Evolutionary conservation across 2,113 vertebrate species (phyloP), one percentile per base, ranked within the genome.

Genomic region (Oncorhynchus tshawytscha): DNA sequence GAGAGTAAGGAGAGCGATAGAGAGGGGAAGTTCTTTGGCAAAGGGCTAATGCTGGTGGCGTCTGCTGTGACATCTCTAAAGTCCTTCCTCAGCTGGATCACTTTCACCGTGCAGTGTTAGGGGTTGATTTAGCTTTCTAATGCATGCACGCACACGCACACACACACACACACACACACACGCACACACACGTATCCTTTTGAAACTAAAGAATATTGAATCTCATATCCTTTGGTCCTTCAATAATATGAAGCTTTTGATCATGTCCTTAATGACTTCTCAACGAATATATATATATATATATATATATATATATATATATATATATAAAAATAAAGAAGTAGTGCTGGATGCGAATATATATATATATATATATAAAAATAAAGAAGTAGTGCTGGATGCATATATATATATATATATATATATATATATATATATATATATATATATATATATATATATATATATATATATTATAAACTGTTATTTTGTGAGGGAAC

Each of bases 131-230:
- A 16, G 49, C 54, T n/a, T n/a, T 25, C 57, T 31, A 67, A 60
- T 67, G 51, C 81, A 59, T 29, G 51, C 2, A 25, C 24, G 70
- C 18, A 71, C 62, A 27, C 65, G 4, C 64, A 16, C 25, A 75
- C 76, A 22, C 24, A 31, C 67, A 72, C 39, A 72, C 18, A 72
- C 62, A 27, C 25, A 15, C 22, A 25, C 64, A 16, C 25, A 75
- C 73, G 9, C 24, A 45, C 67, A 72, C 39, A 70, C 18, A 71
- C 62, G 8, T 65, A n/a, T 65, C 24, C 24, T 66, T 22, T 12
- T 25, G 22, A 25, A 27, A 66, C 64, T 4, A 22, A 66, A 57
- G 51, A 57, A 57, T 3, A 57, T 16, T 57, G 51, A 57, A 39
- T 39, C 22, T n/a, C 59, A 9, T 9, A 22, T 62, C 59, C n/a